phyloP scores from a whole-genome alignment of 2,113 vertebrate genomes.

The Myotis davidii region DNA sequence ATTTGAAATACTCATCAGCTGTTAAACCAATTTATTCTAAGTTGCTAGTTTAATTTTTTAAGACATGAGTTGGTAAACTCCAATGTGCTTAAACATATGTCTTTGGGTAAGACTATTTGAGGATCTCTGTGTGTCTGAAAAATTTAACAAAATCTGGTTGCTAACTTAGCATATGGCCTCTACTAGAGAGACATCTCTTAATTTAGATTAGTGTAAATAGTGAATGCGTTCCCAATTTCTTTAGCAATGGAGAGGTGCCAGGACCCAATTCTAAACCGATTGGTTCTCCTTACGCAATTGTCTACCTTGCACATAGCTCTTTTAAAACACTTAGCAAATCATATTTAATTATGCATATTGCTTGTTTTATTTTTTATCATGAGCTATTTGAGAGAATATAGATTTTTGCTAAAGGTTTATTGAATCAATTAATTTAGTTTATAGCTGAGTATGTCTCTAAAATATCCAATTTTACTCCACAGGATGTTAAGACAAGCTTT shows the following conservation, averaged over 20 bases:
- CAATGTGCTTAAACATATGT: slow-evolving; percentile 33
- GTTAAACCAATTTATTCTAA: slow-evolving; percentile 38
- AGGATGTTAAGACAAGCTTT: neutral
- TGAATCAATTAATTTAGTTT: neutral
- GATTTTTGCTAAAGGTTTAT: neutral
- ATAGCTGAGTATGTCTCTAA: neutral
- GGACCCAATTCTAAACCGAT: neutral
- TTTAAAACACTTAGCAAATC: neutral
- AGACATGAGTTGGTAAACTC: slow-evolving; percentile 21
- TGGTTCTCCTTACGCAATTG: neutral
- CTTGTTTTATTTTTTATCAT: neutral
- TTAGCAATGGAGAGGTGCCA: neutral
- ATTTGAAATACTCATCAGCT: neutral
- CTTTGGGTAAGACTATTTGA: slow-evolving; percentile 44
- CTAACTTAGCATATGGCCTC: slow-evolving; percentile 20
- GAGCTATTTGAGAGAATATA: neutral
- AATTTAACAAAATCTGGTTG: slow-evolving; percentile 13
- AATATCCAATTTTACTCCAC: neutral
- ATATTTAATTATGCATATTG: neutral
- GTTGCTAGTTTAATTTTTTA: slow-evolving; percentile 49
- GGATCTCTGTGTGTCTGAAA: neutral
- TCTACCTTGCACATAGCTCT: neutral
- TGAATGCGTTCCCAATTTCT: neutral
- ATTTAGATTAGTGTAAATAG: neutral
- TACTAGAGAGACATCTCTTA: neutral